Base-by-base conservation (phyloP, 1,140 invertebrate species). In the Sarcophaga bullata region DNA sequence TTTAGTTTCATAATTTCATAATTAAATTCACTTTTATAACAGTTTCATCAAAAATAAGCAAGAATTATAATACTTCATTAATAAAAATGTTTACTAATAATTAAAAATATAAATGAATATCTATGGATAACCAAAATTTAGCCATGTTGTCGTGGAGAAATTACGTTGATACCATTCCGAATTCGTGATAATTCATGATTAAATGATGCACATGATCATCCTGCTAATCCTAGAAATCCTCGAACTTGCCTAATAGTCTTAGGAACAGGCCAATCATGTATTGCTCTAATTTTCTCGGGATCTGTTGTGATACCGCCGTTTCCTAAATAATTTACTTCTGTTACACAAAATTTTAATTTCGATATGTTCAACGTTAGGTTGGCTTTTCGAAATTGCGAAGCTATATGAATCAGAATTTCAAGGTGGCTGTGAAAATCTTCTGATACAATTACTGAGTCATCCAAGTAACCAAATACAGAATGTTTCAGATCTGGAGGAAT, bases 331-430 rank as follows among this genome's bases (percentile, higher is more conserved):
- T 84, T 78, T 13, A 84, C 81, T 52, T 89, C 83, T 13, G 68
- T 84, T 47, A 86, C 76, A 46, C 85, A 89, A 83, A 92, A 92
- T 58, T 90, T 82, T 58, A 86, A 90, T 86, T 92, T 91, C 80
- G 86, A 82, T 3, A 90, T 84, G 73, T 91, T 92, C 3, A 92
- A 85, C n/a, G 90, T 92, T 1, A 93, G 82, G 19, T 87, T 87
- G 10, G 90, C 88, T 58, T 85, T 81, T 17, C 82, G 80, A 6
- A 92, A 84, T 50, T 85, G 84, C 8, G 86, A 73, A 6, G 91
- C 85, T 3, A 93, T 85, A 68, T 84, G 81, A 15, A 80, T 46
- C 0, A 92, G 58, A 25, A 90, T 82, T 8, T 82, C 47, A 0
- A 92, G 81, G 83, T 93, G 91, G 25, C 90, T 85, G 15, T 91